phyloP scores from a whole-genome alignment of 2,797 vertebrate species.

The Bryconaethiops microstoma region DNA sequence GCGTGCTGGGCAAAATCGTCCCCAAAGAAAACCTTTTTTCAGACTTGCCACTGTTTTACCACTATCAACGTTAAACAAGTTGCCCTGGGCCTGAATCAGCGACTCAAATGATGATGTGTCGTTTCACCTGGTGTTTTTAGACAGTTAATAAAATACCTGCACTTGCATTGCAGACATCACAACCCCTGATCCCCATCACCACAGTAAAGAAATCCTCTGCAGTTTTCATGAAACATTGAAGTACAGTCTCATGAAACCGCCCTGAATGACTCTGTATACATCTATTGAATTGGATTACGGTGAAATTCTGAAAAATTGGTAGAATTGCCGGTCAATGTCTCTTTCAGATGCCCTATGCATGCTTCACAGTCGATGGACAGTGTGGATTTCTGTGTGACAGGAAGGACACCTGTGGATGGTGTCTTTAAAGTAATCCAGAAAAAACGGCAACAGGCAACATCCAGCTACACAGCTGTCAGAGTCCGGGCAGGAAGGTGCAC shows the following conservation, averaged over 20 bases:
- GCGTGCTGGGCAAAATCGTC: too few relatives aligned
- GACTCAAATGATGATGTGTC: too few relatives aligned
- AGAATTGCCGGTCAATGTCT: background rate
- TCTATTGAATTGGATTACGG: background rate
- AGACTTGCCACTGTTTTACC: too few relatives aligned
- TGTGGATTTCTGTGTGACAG: constrained; percentile 62
- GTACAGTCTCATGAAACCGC: background rate
- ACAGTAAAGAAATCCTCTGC: too few relatives aligned
- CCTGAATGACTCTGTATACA: background rate
- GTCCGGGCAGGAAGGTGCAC: background rate
- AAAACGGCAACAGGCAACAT: constrained; percentile 75
- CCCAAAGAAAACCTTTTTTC: too few relatives aligned
- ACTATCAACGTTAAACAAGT: too few relatives aligned
- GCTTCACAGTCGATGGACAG: constrained; percentile 58
- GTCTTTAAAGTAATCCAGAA: constrained; percentile 47
- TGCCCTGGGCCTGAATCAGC: too few relatives aligned
- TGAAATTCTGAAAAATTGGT: background rate
- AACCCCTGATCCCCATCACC: too few relatives aligned
- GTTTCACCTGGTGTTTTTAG: too few relatives aligned
- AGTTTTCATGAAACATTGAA: background rate
- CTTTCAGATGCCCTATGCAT: background rate
- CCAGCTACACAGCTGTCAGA: constrained; percentile 68
- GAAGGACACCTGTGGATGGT: constrained; percentile 66
- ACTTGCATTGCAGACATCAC: too few relatives aligned
- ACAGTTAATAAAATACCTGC: too few relatives aligned